Conservation (phyloP, 2,888 invertebrate species). For the Furcula furcula region DNA sequence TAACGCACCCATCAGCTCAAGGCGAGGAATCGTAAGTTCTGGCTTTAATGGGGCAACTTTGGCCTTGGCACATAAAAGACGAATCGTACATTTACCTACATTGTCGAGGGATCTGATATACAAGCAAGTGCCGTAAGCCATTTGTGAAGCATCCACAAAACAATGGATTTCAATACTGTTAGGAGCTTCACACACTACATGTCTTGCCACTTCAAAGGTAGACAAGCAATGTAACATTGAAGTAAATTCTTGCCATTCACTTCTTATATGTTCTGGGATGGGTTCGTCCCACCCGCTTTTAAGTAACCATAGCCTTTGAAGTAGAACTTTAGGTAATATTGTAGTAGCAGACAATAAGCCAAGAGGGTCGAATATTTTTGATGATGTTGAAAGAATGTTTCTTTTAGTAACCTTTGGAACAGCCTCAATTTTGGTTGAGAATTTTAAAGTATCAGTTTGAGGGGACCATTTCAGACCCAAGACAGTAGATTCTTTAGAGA, state of each 20-base stretch:
- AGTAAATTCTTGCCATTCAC: conserved; percentile 3
- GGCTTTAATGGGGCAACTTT: conserved; percentile 8
- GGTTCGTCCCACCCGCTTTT: conserved; percentile 6
- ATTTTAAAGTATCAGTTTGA: conserved; percentile 4
- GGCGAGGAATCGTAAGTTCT: conserved; percentile 3
- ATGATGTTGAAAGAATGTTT: conserved; percentile 2
- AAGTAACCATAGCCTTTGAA: conserved; percentile 1
- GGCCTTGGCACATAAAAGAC: conserved; percentile 3
- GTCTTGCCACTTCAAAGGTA: conserved; percentile 1
- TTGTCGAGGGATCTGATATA: conserved; percentile 1
- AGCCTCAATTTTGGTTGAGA: not conserved
- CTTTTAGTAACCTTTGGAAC: conserved; percentile 5
- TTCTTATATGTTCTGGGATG: not conserved
- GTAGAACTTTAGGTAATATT: not conserved
- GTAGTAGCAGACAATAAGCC: not conserved
- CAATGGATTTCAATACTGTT: conserved; percentile 1
- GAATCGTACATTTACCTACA: conserved; percentile 1
- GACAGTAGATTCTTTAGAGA: not conserved
- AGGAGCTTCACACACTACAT: conserved; percentile 3
- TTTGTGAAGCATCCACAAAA: conserved; percentile 5
- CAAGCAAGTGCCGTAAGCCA: conserved; percentile 3
- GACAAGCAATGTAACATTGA: conserved; percentile 1
- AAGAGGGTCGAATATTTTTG: conserved; percentile 5
- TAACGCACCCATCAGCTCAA: conserved; percentile 4
- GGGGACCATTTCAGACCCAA: conserved; percentile 4